Evolutionary conservation across 1,140 invertebrate genomes (phyloP), one percentile per base, ranked within the genome.

Genomic region (Drosophila ercepeae): DNA sequence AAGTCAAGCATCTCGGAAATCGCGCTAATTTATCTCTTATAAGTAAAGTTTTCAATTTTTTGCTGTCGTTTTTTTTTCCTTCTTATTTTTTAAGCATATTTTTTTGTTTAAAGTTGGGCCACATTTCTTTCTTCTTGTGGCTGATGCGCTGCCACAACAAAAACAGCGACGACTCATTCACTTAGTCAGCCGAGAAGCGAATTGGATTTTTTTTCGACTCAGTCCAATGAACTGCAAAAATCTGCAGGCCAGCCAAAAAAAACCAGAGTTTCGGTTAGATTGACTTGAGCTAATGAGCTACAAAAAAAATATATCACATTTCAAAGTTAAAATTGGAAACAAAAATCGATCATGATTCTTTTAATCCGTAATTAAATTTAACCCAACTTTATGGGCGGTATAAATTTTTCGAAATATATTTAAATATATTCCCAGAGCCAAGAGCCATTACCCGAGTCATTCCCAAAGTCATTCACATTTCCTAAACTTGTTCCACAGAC

Each of bases 201-300:
- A 51, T 39, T 49, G 27, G 25, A 45, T 73, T 73, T 55, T 32
- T 32, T 32, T 42, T 16, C 36, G 39, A 44, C 60, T 83, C 78
- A 82, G 78, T 82, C 64, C 78, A 82, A 82, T 82, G 78, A 83
- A 83, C 78, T 78, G 78, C 78, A 83, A 84, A 72, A 60, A 71
- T 67, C 64, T 67, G 64, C 64, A 67, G 63, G 63, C 63, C 36
- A 21, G 19, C 34, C 46, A 65, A 16, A 39, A 39, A 34, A 48
- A 42, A 65, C 5, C 44, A 53, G 18, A 44, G 57, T 32, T 27
- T 67, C 60, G 39, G 63, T 67, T 34, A 51, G 36, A 23, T 27
- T 19, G 60, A 67, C 63, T 11, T n/a, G 4, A n/a, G 21, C 7
- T 18, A 19, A 25, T 65, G 27, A 52, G 45, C 63, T 67, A 64